Percentiles rank a stretch among this genome's conserved stretches.
phyloP scores from a whole-genome alignment of 1,140 invertebrate species.

The Platyscapa corneri region DNA sequence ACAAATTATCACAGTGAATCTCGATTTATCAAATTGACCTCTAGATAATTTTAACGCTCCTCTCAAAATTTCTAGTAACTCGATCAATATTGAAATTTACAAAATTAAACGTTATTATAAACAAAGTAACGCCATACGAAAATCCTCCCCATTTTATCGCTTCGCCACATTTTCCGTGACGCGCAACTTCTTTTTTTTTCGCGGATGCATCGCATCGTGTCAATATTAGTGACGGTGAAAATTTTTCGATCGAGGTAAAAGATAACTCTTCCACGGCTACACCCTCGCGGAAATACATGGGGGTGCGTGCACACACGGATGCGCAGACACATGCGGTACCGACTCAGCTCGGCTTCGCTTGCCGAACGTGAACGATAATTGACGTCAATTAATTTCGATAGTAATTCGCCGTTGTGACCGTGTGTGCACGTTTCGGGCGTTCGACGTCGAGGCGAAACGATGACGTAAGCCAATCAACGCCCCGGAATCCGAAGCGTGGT shows the following conservation, averaged over 20 bases:
- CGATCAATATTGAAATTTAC: not conserved
- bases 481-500: constrained; percentile 33
- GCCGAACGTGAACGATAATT: constrained; percentile 66
- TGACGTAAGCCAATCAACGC: constrained; percentile 66
- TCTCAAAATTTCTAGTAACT: not conserved
- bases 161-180: not conserved
- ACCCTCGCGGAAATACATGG: not conserved
- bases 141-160: not conserved
- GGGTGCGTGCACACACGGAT: not conserved
- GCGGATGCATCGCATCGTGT: not conserved
- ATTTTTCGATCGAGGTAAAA: constrained; percentile 24
- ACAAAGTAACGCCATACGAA: not conserved
- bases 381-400: constrained; percentile 70
- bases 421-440: constrained; percentile 11
- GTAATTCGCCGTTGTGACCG: constrained; percentile 61
- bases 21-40: not conserved
- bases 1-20: not conserved
- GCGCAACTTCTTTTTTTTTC: not conserved
- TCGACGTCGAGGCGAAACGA: constrained; percentile 51
- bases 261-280: not conserved
- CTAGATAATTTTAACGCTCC: not conserved
- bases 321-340: constrained; percentile 52
- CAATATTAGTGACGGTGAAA: constrained; percentile 18
- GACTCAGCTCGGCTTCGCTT: not conserved
- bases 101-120: not conserved